Percentiles rank a stretch among this genome's conserved stretches.
phyloP scores from a whole-genome alignment of 2,888 invertebrate species.

The Blastobasis lacticolella region DNA sequence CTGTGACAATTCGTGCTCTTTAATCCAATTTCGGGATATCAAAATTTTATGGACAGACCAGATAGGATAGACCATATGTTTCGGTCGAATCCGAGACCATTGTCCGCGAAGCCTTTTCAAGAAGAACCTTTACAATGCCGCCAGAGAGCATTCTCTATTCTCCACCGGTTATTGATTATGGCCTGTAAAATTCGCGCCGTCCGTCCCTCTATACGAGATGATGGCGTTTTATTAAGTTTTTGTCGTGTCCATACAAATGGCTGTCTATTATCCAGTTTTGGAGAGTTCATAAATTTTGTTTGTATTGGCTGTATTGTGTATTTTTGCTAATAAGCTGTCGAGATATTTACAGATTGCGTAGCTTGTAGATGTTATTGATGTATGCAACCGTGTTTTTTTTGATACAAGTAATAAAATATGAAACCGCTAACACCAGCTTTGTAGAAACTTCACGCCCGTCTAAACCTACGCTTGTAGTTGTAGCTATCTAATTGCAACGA shows the following conservation, averaged over 20 bases:
- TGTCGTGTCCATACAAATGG: slow-evolving; percentile 35
- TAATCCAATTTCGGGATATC: slow-evolving; percentile 68
- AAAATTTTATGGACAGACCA: slow-evolving; percentile 26
- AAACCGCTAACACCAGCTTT: too few species aligned
- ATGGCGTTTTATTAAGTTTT: slow-evolving; percentile 45
- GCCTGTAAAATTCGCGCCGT: slow-evolving; percentile 44
- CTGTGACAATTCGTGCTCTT: slow-evolving; percentile 36
- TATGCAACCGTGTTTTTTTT: too few species aligned
- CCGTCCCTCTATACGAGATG: slow-evolving; percentile 29
- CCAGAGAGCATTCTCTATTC: slow-evolving; percentile 29
- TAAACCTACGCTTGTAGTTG: too few species aligned
- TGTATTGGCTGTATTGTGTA: slow-evolving; percentile 16
- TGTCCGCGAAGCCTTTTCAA: slow-evolving; percentile 49
- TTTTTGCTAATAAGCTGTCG: slow-evolving; percentile 22
- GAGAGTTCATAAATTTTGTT: slow-evolving; percentile 29
- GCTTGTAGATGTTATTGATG: too few species aligned
- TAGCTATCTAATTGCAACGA: slow-evolving; percentile 17
- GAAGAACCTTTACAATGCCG: slow-evolving; percentile 35
- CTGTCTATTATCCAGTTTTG: slow-evolving; percentile 25
- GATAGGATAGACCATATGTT: slow-evolving; percentile 44
- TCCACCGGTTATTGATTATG: slow-evolving; percentile 48
- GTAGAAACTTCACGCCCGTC: too few species aligned
- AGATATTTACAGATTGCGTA: slow-evolving; percentile 5
- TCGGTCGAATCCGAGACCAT: slow-evolving; percentile 37
- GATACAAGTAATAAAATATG: too few species aligned